Percentiles rank a stretch among this genome's conserved stretches.
Evolutionary conservation across 2,113 vertebrate species (phyloP).

Genomic region (Brienomyrus brachyistius): DNA sequence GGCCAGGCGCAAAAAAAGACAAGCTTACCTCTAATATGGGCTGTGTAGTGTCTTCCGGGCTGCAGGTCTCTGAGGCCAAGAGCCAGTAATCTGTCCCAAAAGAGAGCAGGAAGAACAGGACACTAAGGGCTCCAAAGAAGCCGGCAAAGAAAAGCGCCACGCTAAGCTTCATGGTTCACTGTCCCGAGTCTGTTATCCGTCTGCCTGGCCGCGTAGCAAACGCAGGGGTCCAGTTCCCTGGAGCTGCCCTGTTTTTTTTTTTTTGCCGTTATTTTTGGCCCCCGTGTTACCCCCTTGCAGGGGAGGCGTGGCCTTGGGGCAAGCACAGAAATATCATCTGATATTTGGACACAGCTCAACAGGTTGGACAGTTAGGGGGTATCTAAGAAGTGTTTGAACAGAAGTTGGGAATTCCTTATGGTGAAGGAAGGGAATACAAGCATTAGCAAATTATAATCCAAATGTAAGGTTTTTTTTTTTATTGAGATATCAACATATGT

Average conservation of each 20-base stretch:
- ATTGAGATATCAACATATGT: background rate
- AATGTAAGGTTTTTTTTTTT: background rate
- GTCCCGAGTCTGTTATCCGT: background rate
- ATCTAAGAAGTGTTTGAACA: conserved; percentile 37
- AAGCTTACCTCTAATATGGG: conserved; percentile 43
- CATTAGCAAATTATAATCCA: background rate
- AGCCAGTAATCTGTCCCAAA: conserved; percentile 98
- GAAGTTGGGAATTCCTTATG: conserved; percentile 26
- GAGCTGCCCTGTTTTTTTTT: conserved; percentile 78
- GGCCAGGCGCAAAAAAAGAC: background rate
- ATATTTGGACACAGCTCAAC: conserved; percentile 51
- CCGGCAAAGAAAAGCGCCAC: conserved; percentile 87
- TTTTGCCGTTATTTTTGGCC: conserved; percentile 76
- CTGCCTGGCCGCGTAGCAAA: background rate
- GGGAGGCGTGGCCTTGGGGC: conserved; percentile 43
- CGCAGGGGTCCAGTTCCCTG: conserved; percentile 33
- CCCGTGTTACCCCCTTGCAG: conserved; percentile 39
- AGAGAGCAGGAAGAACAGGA: conserved; percentile 78
- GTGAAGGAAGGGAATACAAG: background rate
- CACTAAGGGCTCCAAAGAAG: conserved; percentile 82
- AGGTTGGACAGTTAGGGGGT: conserved; percentile 47
- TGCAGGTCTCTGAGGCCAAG: conserved; percentile 77
- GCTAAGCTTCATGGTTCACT: conserved; percentile 72
- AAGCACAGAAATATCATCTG: conserved; percentile 55
- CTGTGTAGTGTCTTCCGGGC: conserved; percentile 17